phyloP scores from a whole-genome alignment of 2,113 vertebrate species.

The Proterorhinus semilunaris region DNA sequence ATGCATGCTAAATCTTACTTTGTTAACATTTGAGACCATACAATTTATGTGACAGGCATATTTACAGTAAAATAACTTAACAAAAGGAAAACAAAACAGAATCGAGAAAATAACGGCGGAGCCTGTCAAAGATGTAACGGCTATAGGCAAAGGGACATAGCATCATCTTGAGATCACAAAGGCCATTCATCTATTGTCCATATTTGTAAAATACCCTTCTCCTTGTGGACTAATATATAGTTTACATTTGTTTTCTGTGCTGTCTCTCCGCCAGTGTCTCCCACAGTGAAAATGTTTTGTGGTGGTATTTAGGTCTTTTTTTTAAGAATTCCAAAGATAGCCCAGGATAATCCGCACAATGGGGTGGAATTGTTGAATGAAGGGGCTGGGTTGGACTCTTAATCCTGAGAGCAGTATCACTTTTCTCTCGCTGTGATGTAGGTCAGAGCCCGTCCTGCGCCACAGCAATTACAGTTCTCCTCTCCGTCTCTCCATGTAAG shows the following conservation, averaged over 20 bases:
- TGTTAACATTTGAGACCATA: slow-evolving; percentile 54
- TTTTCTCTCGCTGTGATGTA: slow-evolving; percentile 70
- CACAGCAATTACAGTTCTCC: slow-evolving; percentile 42
- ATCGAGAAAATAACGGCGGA: slow-evolving; percentile 64
- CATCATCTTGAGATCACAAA: too few relatives aligned
- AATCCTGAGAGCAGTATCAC: slow-evolving; percentile 69
- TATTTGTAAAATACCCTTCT: not conserved
- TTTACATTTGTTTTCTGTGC: slow-evolving; percentile 7
- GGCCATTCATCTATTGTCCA: too few relatives aligned
- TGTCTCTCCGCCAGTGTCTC: slow-evolving; percentile 9
- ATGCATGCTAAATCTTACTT: slow-evolving; percentile 17
- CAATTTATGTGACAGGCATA: slow-evolving; percentile 71
- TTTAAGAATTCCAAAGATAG: slow-evolving; percentile 60
- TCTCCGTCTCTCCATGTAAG: slow-evolving; percentile 11
- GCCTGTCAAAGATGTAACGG: slow-evolving; percentile 51
- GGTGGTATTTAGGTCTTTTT: slow-evolving; percentile 43
- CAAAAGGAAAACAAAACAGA: slow-evolving; percentile 32
- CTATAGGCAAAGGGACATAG: slow-evolving; percentile 40
- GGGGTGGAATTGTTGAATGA: slow-evolving; percentile 52
- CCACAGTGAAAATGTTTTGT: slow-evolving; percentile 34
- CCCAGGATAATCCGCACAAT: slow-evolving; percentile 61
- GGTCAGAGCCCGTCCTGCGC: slow-evolving; percentile 60
- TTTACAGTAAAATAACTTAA: slow-evolving; percentile 45
- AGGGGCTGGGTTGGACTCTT: slow-evolving; percentile 51
- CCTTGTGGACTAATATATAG: not conserved